These are phyloP conservation scores for Busseola fusca DNA, from an alignment of 2,888 invertebrate species.

Conservation along the genomic window DNA sequence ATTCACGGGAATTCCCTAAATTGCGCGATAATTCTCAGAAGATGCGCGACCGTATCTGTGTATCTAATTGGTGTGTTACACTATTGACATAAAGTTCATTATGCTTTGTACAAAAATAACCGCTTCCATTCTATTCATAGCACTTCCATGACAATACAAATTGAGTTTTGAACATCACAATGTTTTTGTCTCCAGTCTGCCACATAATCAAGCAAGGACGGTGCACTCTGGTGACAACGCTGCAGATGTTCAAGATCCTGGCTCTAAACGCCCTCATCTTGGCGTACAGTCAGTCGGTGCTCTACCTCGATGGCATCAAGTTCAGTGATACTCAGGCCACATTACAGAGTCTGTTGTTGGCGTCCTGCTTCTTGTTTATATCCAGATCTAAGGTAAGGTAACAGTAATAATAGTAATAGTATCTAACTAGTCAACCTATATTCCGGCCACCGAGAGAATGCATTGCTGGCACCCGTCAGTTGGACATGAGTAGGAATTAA, in stretches of 20 bases:
- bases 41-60: background rate
- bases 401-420: background rate
- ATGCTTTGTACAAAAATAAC: background rate
- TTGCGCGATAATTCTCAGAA: background rate
- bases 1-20: background rate
- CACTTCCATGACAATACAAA: background rate
- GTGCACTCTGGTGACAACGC: conserved; percentile 99
- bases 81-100: background rate
- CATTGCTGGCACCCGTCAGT: background rate
- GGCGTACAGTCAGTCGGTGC: conserved; percentile 99
- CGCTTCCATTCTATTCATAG: background rate
- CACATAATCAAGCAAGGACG: conserved; percentile 99
- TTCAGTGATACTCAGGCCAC: conserved; percentile 99
- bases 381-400: conserved; percentile 95
- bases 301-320: conserved; percentile 99
- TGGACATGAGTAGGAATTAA: background rate
- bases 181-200: conserved; percentile 91
- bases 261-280: conserved; percentile 99
- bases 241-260: conserved; percentile 99
- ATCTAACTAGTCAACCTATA: background rate
- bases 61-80: background rate
- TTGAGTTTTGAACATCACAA: background rate
- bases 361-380: conserved; percentile 99
- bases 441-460: background rate
- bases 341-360: conserved; percentile 97